Percentiles rank a stretch among this genome's conserved stretches.
These are phyloP conservation scores for Diabrotica virgifera DNA, from an alignment of 1,140 invertebrate species.

Conservation along the genomic window DNA sequence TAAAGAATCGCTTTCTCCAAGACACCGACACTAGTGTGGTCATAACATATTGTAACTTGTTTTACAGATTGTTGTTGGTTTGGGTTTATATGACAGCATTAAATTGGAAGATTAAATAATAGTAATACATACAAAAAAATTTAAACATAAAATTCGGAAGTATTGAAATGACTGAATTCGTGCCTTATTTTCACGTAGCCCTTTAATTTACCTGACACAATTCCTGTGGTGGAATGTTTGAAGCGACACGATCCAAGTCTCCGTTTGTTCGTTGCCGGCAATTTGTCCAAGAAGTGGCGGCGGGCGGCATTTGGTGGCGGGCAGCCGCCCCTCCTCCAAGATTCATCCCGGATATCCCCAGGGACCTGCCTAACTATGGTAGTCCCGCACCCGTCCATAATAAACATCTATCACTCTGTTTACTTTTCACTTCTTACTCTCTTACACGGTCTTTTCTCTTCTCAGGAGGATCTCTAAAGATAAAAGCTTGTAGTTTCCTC, in stretches of 20 bases:
- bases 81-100: no score
- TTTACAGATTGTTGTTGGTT: no score
- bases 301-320: constrained; percentile 15
- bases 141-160: no score
- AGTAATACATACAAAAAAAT: no score
- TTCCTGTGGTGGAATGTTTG: constrained; percentile 6
- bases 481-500: background rate
- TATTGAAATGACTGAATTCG: no score
- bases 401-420: constrained; percentile 45
- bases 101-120: no score
- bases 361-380: constrained; percentile 42
- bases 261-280: constrained; percentile 36
- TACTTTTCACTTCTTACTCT: constrained; percentile 38
- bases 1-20: no score
- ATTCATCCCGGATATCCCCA: constrained; percentile 39
- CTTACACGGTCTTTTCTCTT: background rate
- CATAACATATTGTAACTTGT: no score
- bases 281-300: constrained; percentile 41
- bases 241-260: constrained; percentile 5
- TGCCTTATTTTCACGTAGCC: no score
- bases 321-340: constrained; percentile 40
- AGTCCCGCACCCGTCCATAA: constrained; percentile 27
- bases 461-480: constrained; percentile 1
- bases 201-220: no score
- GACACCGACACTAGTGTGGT: no score